phyloP scores from a whole-genome alignment of 2,888 invertebrate genomes.

The Byasa hedistus region DNA sequence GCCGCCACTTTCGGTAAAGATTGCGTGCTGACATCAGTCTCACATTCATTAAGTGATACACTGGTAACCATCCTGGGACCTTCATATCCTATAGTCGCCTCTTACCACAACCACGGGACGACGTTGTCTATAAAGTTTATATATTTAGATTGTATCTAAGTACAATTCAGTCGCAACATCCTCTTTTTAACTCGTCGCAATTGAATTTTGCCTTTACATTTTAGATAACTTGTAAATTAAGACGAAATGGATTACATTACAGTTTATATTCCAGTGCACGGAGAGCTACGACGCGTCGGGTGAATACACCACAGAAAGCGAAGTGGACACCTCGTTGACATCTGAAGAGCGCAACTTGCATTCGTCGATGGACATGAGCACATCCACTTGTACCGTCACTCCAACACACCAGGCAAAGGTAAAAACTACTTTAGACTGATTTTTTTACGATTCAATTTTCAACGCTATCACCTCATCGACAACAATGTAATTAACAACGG shows the following conservation, averaged over 20 bases:
- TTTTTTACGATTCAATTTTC: slow-evolving; percentile 23
- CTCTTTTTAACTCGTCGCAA: not conserved
- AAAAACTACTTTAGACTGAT: slow-evolving; percentile 30
- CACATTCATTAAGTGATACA: too few species aligned
- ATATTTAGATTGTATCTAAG: not conserved
- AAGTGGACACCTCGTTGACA: slow-evolving; percentile 85
- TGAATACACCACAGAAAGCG: slow-evolving; percentile 90
- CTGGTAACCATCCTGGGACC: too few species aligned
- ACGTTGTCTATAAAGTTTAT: not conserved
- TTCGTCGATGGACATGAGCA: slow-evolving; percentile 81
- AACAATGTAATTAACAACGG: slow-evolving; percentile 29
- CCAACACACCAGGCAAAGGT: slow-evolving; percentile 81
- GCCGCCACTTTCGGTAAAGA: too few species aligned
- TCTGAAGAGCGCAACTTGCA: slow-evolving; percentile 90
- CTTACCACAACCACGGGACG: too few species aligned
- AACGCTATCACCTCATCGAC: slow-evolving; percentile 25
- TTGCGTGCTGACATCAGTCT: too few species aligned
- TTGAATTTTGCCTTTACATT: not conserved
- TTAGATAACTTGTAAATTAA: not conserved
- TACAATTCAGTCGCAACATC: not conserved
- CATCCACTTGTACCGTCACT: slow-evolving; percentile 79
- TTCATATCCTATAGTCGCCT: too few species aligned
- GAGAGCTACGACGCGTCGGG: slow-evolving; percentile 94
- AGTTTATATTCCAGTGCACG: slow-evolving; percentile 69
- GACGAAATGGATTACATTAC: not conserved